Percentiles rank a stretch among this genome's conserved stretches.
These are phyloP conservation scores for Thripadectes ignobilis DNA, from an alignment of 2,797 vertebrate genomes.

Conservation along the genomic window DNA sequence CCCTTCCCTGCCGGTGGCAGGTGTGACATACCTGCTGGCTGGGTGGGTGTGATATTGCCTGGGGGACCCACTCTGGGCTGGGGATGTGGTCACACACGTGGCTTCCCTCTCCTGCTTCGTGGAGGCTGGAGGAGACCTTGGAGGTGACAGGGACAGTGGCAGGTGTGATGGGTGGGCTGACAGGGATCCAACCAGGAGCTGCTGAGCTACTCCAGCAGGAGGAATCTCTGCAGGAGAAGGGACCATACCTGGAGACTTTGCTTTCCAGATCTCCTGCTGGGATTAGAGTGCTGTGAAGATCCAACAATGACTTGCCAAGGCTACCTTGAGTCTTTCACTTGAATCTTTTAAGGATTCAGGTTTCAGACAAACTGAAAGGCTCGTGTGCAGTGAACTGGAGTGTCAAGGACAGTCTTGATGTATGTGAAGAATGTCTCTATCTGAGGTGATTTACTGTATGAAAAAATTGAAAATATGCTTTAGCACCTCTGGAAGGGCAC, in stretches of 20 bases:
- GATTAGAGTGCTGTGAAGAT: background rate
- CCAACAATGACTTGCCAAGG: background rate
- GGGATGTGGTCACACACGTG: rapidly evolving
- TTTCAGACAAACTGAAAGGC: background rate
- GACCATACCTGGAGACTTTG: background rate
- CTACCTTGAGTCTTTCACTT: background rate
- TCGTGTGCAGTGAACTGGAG: rapidly evolving
- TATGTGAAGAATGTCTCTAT: background rate
- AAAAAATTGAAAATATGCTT: background rate
- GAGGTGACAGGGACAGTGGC: background rate
- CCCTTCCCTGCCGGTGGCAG: background rate
- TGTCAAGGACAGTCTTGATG: background rate
- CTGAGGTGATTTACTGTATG: background rate
- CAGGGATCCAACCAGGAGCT: background rate
- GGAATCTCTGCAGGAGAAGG: background rate
- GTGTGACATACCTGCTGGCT: background rate
- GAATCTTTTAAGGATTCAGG: rapidly evolving
- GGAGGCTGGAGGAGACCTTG: background rate
- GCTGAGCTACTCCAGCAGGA: rapidly evolving
- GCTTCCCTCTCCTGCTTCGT: background rate
- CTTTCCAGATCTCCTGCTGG: background rate
- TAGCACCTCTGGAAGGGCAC: background rate
- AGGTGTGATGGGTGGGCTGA: rapidly evolving
- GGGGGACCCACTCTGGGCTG: background rate
- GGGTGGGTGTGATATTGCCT: background rate